Evolutionary conservation across 2,113 vertebrate genomes (phyloP), one percentile per base, ranked within the genome.

Genomic region (Grus americana): DNA sequence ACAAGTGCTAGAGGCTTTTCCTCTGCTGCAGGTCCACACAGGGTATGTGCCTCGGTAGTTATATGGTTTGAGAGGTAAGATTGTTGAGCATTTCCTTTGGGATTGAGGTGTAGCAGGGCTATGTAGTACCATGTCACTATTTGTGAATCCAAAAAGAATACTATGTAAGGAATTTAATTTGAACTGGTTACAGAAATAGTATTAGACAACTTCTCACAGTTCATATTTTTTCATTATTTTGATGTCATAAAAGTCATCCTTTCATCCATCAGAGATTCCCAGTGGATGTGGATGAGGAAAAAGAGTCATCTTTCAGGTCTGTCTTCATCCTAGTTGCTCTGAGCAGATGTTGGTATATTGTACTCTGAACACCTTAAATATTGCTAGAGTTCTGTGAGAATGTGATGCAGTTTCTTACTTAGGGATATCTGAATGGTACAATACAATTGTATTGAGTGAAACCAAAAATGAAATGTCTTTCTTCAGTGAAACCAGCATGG

Each of bases 161-260:
- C 16, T 6, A 3, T 34, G n/a, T 58, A 67, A 84, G 22, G 21
- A 81, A 38, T 55, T 63, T 86, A 70, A 86, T 90, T 74, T 76
- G 42, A 38, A n/a, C 17, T 58, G 12, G 46, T 59, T 83, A 70
- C 38, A 62, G 67, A 85, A 95, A 76, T 21, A 40, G 34, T 42
- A 30, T 61, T 57, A 65, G 71, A 71, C 57, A 57, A 32, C 49
- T 79, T 88, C 75, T 78, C 67, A 78, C 58, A 90, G 44, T 80
- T 76, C 9, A 70, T 90, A 3, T 58, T 92, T 94, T 88, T 86
- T 80, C 79, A 89, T 88, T 81, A 92, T 86, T 93, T 93, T 91
- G 47, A 74, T 86, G 47, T 63, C 76, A 74, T 44, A 57, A 59
- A 90, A 84, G 38, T 91, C 47, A 40, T 50, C 12, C 7, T 88